Conservation (phyloP, 2,888 invertebrate genomes). For the Mythimna impura region DNA sequence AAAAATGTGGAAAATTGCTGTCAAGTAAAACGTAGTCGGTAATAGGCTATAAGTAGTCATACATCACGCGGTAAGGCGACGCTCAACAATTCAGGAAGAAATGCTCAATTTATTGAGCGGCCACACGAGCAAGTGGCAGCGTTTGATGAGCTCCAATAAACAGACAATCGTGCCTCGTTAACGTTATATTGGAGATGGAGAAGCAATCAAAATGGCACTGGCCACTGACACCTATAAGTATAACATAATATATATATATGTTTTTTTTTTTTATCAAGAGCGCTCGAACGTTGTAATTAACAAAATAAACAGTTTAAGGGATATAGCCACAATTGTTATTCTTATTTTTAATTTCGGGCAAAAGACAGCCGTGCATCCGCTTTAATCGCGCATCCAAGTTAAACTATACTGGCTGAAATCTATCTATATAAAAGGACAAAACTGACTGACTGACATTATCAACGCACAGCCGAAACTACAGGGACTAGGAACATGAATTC, state of each 20-base stretch:
- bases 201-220: constrained; percentile 55
- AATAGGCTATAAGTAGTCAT: constrained; percentile 17
- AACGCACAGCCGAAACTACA: too few relatives aligned
- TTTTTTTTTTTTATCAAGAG: too few relatives aligned
- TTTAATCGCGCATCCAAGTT: too few relatives aligned
- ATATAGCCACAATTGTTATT: too few relatives aligned
- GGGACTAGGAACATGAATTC: too few relatives aligned
- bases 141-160: constrained; percentile 63
- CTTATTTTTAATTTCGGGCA: too few relatives aligned
- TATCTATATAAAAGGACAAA: too few relatives aligned
- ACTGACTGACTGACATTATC: too few relatives aligned
- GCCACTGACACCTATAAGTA: constrained; percentile 30
- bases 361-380: too few relatives aligned
- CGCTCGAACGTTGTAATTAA: too few relatives aligned
- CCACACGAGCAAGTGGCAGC: constrained; percentile 36
- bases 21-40: constrained; percentile 19
- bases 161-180: constrained; percentile 64
- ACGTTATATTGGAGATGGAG: constrained; percentile 50
- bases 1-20: constrained; percentile 35
- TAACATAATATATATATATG: neutral
- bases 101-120: constrained; percentile 50
- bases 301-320: too few relatives aligned
- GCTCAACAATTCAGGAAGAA: constrained; percentile 52
- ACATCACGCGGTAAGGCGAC: constrained; percentile 33
- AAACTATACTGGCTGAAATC: too few relatives aligned